Evolutionary conservation across 1,140 invertebrate genomes (phyloP), one percentile per base, ranked within the genome.

Genomic region (Triops cancriformis): DNA sequence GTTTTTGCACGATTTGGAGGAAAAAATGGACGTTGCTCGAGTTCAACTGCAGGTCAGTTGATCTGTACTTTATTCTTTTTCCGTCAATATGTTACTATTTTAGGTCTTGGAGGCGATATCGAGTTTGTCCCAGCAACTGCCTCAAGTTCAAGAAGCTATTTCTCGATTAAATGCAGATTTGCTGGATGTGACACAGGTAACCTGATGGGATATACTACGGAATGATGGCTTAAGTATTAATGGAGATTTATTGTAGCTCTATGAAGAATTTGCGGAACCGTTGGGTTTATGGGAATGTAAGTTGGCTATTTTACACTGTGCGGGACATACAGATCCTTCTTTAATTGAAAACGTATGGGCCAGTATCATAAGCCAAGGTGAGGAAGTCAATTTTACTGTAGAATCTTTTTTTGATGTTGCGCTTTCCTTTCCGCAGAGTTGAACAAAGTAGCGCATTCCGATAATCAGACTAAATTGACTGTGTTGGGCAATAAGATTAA

Each of bases 1-100:
- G 81, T 92, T 97, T 80, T 86, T 97, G 72, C 91, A 95, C 79
- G 94, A 97, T 82, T 86, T 98, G 42, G 95, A 98, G 85, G 97
- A 98, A 84, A 95, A 96, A 85, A 91, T 95, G 81, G 94, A 97
- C 87, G 86, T 95, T 80, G 93, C 92, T 74, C 87, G 91, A 81
- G 90, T 95, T 80, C 94, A 95, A 83, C 88, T 89, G 81, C 86
- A 86, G 81, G 86, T 88, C 23, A 14, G 23, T 64, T 80, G 18
- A 76, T 18, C 77, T 79, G 18, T 77, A 31, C 3, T 73, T n/a
- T 81, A 45, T 64, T 23, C n/a, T 26, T 72, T 6, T 79, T 75
- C 45, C 12, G 79, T n/a, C 14, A 43, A 23, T n/a, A 14, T 64
- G 0, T 64, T 6, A 45, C 74, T 0, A 82, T 83, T 85, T 78